Base-by-base conservation (phyloP, 2,888 invertebrate genomes). In the Coenonympha arcania region DNA sequence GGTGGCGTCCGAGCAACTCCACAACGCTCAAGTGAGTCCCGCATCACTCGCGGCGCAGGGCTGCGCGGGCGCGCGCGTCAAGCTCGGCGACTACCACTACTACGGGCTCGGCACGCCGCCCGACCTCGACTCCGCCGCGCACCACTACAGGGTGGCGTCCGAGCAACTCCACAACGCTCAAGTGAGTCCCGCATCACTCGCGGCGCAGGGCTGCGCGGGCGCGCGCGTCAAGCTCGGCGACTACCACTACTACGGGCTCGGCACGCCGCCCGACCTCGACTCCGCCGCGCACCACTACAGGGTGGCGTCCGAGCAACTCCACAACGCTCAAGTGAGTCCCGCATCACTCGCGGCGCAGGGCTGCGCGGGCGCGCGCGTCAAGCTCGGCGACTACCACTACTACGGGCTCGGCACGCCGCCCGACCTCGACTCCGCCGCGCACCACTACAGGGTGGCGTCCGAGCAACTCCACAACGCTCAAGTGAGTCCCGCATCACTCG, bases 41-140 rank as follows among this genome's bases (percentile, higher is more conserved):
- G n/a, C n/a, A n/a, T n/a, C n/a, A n/a, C n/a, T n/a, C n/a, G 98
- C 99, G 1, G 90, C 93, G 3, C 99, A 99, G 86, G 98, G 97
- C 62, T 93, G 93, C 79, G 93, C 94, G 5, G 90, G 93, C 0
- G 95, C 95, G 5, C 90, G 97, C 63, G 95, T 99, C 9, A 98
- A 98, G 87, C 89, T 99, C 9, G 99, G 99, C 0, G 99, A 99
- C 82, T 99, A 99, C 79, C 95, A 98, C 77, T 99, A 98, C 81
- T 99, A 99, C 78, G 99, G 99, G 1, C 89, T 92, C 61, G 99
- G 99, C 11, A 97, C 98, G 0, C 83, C 89, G 4, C 88, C 91
- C 0, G 98, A 99, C 80, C 95, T 95, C 63, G 96, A 97, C 79
- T 90, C 92, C 2, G 96, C 97, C 0, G 98, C 98, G 0, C 92